These are phyloP conservation scores for Argya squamiceps DNA, from an alignment of 2,797 vertebrate species.

Conservation along the genomic window DNA sequence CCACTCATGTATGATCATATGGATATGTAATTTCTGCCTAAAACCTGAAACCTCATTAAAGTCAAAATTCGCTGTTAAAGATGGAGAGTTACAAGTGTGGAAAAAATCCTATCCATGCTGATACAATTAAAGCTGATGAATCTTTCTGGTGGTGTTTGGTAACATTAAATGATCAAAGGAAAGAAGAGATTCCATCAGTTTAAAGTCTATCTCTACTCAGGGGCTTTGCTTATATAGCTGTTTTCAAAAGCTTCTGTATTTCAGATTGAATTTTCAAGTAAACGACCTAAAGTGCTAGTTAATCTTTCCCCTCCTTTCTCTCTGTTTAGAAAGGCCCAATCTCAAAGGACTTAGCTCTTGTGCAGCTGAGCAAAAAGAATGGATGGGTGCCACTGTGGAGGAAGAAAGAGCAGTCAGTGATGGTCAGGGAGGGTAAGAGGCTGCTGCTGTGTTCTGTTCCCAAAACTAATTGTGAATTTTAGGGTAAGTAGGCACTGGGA, in stretches of 20 bases:
- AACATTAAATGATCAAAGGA: background rate
- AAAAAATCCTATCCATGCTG: background rate
- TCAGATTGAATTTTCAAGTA: background rate
- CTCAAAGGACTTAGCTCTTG: background rate
- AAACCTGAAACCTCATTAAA: background rate
- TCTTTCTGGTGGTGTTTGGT: background rate
- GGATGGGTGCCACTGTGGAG: accelerated
- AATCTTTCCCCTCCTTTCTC: background rate
- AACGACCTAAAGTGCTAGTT: background rate
- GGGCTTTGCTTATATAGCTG: background rate
- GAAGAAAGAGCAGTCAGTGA: background rate
- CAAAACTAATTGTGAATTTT: background rate
- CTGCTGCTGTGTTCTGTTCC: background rate
- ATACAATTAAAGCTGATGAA: background rate
- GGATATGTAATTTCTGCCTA: background rate
- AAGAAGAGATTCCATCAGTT: background rate
- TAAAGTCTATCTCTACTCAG: background rate
- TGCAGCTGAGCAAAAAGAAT: background rate
- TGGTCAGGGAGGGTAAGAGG: background rate
- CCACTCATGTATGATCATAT: background rate
- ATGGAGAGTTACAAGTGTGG: accelerated
- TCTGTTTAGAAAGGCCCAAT: background rate
- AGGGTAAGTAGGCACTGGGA: background rate
- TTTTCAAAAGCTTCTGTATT: background rate
- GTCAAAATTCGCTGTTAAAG: background rate